Evolutionary conservation across 2,888 invertebrate genomes (phyloP).

Genomic region (Apomyelois bistriatella): DNA sequence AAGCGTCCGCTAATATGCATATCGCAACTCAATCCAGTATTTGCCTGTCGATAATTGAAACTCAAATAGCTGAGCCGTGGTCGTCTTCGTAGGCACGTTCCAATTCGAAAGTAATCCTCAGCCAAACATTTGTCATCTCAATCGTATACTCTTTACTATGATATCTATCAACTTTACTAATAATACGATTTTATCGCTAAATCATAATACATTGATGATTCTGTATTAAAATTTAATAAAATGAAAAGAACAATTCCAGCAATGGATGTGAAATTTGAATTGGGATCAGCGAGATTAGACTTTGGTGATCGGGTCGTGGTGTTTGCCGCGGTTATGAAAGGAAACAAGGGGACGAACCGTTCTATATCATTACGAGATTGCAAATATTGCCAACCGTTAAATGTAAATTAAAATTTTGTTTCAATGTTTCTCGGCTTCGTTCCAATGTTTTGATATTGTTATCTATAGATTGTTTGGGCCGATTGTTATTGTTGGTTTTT

Average conservation of each 20-base stretch:
- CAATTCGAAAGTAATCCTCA: conserved; percentile 75
- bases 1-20: conserved; percentile 57
- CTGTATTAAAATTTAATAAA: neutral
- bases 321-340: conserved; percentile 56
- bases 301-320: conserved; percentile 26
- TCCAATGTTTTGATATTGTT: neutral
- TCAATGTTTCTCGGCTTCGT: conserved; percentile 11
- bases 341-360: conserved; percentile 45
- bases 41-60: conserved; percentile 72
- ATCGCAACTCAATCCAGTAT: conserved; percentile 63
- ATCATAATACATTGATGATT: conserved; percentile 10
- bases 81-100: conserved; percentile 75
- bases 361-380: conserved; percentile 49
- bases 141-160: conserved; percentile 46
- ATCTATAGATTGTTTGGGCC: conserved; percentile 1
- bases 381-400: conserved; percentile 54
- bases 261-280: conserved; percentile 24
- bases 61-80: conserved; percentile 68
- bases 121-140: conserved; percentile 76
- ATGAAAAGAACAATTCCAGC: conserved; percentile 6
- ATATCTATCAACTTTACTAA: conserved; percentile 21
- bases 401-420: conserved; percentile 51
- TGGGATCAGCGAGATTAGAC: conserved; percentile 2
- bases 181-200: conserved; percentile 9
- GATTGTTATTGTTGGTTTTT: neutral